Conservation (phyloP, 2,888 invertebrate genomes). For the Caenorhabditis sinica region DNA sequence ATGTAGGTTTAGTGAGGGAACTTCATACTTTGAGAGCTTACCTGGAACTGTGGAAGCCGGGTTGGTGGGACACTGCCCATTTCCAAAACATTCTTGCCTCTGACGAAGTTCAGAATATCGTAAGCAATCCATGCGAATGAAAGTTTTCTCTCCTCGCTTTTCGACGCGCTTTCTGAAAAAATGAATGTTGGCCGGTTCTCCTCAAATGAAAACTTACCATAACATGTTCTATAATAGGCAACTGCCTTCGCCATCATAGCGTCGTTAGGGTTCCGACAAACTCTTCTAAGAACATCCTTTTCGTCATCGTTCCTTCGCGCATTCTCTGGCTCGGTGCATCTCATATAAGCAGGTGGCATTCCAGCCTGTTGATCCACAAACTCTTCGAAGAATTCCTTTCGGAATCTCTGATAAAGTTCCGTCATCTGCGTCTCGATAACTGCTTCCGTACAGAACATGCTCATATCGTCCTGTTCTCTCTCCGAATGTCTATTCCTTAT, state of each 20-base stretch:
- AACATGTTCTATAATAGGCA: slow-evolving; percentile 75
- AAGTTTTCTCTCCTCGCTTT: slow-evolving; percentile 60
- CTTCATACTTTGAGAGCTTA: too few species aligned
- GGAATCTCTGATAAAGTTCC: slow-evolving; percentile 29
- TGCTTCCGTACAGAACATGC: slow-evolving; percentile 76
- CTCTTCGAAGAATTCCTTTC: slow-evolving; percentile 66
- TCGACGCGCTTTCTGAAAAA: slow-evolving; percentile 32
- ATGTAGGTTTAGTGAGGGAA: neutral
- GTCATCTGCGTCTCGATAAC: slow-evolving; percentile 78
- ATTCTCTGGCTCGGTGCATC: slow-evolving; percentile 11
- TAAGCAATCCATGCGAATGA: slow-evolving; percentile 80
- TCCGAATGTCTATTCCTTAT: slow-evolving; percentile 77
- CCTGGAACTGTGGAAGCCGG: slow-evolving; percentile 18
- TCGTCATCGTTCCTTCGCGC: neutral
- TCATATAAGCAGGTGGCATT: slow-evolving; percentile 17
- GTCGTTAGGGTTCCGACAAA: slow-evolving; percentile 30
- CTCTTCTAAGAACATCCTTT: slow-evolving; percentile 44
- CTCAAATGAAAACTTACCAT: slow-evolving; percentile 46
- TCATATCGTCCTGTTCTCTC: slow-evolving; percentile 79
- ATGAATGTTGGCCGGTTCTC: too few species aligned
- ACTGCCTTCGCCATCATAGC: slow-evolving; percentile 71
- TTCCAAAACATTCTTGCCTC: neutral
- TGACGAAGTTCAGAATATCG: slow-evolving; percentile 71
- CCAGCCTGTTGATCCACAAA: neutral
- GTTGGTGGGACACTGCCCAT: neutral